Percentiles rank a stretch among this genome's conserved stretches.
Evolutionary conservation across 2,888 invertebrate species (phyloP).

Genomic region (Drosophila longiperda): DNA sequence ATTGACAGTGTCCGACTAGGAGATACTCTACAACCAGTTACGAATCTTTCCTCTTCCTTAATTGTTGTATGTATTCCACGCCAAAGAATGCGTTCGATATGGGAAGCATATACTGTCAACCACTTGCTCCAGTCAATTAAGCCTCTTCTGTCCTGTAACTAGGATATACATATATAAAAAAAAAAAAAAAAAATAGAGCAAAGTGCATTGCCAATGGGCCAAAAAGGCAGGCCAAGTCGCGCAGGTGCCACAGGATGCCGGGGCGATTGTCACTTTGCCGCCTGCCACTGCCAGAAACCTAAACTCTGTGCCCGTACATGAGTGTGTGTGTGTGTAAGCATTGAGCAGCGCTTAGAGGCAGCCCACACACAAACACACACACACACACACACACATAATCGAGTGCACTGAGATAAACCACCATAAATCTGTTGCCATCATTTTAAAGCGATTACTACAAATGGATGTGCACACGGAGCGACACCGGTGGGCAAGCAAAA

Average conservation of each 20-base stretch:
- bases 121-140: background rate
- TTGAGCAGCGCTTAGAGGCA: constrained; percentile 39
- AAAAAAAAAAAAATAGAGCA: constrained; percentile 19
- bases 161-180: background rate
- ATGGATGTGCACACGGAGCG: constrained; percentile 65
- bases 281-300: constrained; percentile 35
- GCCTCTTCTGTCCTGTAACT: background rate
- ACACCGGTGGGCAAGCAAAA: background rate
- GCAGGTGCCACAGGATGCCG: constrained; percentile 56
- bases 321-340: constrained; percentile 21
- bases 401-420: constrained; percentile 81
- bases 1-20: background rate
- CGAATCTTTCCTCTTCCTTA: background rate
- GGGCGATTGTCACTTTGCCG: constrained; percentile 70
- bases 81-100: background rate
- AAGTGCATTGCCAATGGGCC: constrained; percentile 41
- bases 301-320: background rate
- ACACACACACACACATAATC: constrained; percentile 41
- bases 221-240: constrained; percentile 46
- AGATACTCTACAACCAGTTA: background rate
- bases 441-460: constrained; percentile 80
- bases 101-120: background rate
- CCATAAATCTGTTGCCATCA: constrained; percentile 83
- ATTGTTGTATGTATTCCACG: background rate
- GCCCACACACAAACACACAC: constrained; percentile 34